A percentile compares a stretch with the other conserved stretches of the same genome.
These are phyloP conservation scores for Mesocricetus auratus DNA, from an alignment of 2,113 vertebrate genomes.

Conservation along the genomic window DNA sequence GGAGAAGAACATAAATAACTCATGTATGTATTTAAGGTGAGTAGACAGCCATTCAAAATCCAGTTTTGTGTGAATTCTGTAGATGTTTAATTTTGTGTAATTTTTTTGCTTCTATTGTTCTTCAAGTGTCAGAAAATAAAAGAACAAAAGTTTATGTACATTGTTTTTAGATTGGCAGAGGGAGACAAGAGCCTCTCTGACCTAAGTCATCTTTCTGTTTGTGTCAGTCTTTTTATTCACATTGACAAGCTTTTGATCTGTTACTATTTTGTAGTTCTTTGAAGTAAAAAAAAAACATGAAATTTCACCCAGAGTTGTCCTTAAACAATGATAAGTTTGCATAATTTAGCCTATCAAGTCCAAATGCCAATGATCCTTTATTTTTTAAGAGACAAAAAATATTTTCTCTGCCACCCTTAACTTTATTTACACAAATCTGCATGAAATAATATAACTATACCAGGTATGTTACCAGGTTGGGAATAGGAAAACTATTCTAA, in stretches of 20 bases:
- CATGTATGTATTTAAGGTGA: not conserved
- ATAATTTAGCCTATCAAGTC: not conserved
- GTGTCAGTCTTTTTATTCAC: not conserved
- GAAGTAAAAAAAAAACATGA: not conserved
- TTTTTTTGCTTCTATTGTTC: not conserved
- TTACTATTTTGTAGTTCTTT: not conserved
- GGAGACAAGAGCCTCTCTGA: not conserved
- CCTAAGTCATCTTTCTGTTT: not conserved
- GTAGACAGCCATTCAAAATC: not conserved
- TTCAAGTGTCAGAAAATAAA: not conserved
- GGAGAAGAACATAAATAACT: not conserved
- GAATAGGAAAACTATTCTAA: slow-evolving; percentile 84
- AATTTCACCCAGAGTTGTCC: not conserved
- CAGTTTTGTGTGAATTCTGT: not conserved
- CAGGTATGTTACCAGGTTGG: slow-evolving; percentile 83
- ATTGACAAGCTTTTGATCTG: not conserved
- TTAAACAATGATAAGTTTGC: slow-evolving; percentile 25
- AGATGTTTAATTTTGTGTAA: not conserved
- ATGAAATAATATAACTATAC: slow-evolving; percentile 84
- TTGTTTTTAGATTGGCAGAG: not conserved
- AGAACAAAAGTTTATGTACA: not conserved
- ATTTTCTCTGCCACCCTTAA: slow-evolving; percentile 77
- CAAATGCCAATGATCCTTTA: slow-evolving; percentile 14
- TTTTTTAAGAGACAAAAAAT: slow-evolving; percentile 72
- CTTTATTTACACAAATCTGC: slow-evolving; percentile 82